Percentiles rank a stretch among this genome's conserved stretches.
Conservation (phyloP, 2,888 invertebrate species). For the Sylvicola fuscatus region DNA sequence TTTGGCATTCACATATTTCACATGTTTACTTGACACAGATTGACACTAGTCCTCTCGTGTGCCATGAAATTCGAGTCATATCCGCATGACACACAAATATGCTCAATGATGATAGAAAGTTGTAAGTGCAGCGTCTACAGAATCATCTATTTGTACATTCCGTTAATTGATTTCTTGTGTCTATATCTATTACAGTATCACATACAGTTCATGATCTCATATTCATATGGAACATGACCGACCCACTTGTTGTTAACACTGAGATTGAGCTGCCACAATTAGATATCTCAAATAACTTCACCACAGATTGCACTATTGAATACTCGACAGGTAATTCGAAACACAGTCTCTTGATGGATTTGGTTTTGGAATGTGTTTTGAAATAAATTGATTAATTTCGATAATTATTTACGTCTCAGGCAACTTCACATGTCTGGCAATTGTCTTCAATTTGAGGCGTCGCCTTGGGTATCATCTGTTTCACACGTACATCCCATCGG, state of each 20-base stretch:
- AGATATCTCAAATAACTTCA: conserved; percentile 69
- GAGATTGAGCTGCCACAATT: conserved; percentile 77
- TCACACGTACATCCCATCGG: conserved; percentile 82
- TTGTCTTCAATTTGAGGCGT: conserved; percentile 65
- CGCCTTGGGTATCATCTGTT: conserved; percentile 77
- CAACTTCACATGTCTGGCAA: conserved; percentile 82
- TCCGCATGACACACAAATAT: conserved; percentile 85
- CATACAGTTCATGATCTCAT: conserved; percentile 78
- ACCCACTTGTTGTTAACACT: conserved; percentile 69
- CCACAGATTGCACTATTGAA: conserved; percentile 71
- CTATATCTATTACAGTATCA: conserved; percentile 39
- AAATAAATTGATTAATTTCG: background rate
- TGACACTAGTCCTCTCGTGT: conserved; percentile 76
- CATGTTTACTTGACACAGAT: conserved; percentile 28
- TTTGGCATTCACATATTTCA: too few species aligned
- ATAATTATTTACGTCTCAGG: conserved; percentile 32
- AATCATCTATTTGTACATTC: background rate
- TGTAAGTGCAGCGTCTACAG: conserved; percentile 44
- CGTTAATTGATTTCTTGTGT: background rate
- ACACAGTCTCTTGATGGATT: too few species aligned
- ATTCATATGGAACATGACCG: conserved; percentile 76
- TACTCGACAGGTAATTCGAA: conserved; percentile 20
- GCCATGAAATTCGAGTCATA: conserved; percentile 90
- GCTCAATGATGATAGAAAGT: conserved; percentile 87
- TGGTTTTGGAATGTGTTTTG: conserved; percentile 1